Base-by-base conservation (phyloP, 2,888 invertebrate species). In the Heliconius aoede region DNA sequence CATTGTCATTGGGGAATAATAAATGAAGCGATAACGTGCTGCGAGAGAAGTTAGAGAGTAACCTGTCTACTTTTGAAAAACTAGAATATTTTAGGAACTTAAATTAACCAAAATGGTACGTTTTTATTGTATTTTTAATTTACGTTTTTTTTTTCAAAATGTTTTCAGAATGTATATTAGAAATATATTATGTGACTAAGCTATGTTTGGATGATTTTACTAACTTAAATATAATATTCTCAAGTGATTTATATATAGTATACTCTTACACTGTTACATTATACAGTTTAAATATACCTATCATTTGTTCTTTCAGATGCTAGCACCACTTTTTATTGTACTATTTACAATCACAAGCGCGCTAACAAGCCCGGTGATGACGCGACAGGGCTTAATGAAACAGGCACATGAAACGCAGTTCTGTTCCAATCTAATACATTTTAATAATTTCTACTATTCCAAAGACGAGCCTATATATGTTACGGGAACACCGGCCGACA, bases 401-500 rank as follows among this genome's bases (percentile, higher is more conserved):
- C 87, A 89, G 51, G 86, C 85, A 24, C 83, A 82, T 1, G 83
- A 80, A 58, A 84, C 87, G 4, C 82, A 85, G 0, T 83, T 89
- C 36, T 94, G 94, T 79, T 76, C 84, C 0, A 88, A 83, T 8
- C 68, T 91, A 1, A 76, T 91, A 0, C 84, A 88, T 32, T 86
- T 94, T 76, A 92, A 93, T 81, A 88, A 90, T 77, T 86, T 85
- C n/a, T 90, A 83, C 80, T 93, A 92, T 78, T 82, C 86, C 0
- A 74, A 86, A 73, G 91, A 90, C 2, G 86, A 87, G 21, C 81
- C 80, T 0, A 88, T 76, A 60, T 89, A 89, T 69, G 79, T 94
- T 0, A 85, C 85, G 4, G 94, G 94, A 0, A 90, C 92, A 3
- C 93, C 94, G 28, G 93, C 94, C 0, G 94, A 94, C 46, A 88